Conservation (phyloP, 1,140 invertebrate species). For the Latrodectus geometricus region DNA sequence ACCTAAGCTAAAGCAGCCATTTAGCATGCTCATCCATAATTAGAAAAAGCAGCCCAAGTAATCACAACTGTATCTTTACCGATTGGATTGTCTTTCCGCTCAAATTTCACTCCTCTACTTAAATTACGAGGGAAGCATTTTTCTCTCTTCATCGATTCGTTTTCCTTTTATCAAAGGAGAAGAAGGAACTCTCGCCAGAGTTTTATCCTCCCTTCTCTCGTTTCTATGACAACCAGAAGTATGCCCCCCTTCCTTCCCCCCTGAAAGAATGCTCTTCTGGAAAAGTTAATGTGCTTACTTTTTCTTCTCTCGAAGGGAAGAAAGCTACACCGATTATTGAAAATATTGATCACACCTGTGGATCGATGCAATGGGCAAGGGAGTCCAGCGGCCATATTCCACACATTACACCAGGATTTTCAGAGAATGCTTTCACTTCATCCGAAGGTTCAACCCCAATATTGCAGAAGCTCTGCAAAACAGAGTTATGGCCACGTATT, state of each 20-base stretch:
- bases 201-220: slow-evolving; percentile 17
- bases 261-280: slow-evolving; percentile 52
- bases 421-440: too few species aligned
- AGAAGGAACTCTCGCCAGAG: slow-evolving; percentile 11
- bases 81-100: too few species aligned
- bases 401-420: too few species aligned
- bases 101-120: not conserved
- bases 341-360: slow-evolving; percentile 55
- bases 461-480: too few species aligned
- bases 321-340: slow-evolving; percentile 49
- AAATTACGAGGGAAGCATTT: slow-evolving; percentile 4
- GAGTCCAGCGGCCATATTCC: not conserved
- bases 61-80: too few species aligned
- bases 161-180: slow-evolving; percentile 19
- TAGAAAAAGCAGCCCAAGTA: too few species aligned
- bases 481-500: too few species aligned
- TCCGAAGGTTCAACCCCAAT: too few species aligned
- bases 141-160: slow-evolving; percentile 36
- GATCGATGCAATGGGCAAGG: not conserved
- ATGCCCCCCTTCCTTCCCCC: slow-evolving; percentile 35
- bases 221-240: slow-evolving; percentile 47
- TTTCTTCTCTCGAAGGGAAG: slow-evolving; percentile 9
- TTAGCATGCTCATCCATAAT: too few species aligned
- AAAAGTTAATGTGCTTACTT: slow-evolving; percentile 46
- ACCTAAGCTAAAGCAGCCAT: too few species aligned